These are phyloP conservation scores for Philotrypesis tridentata DNA, from an alignment of 1,140 invertebrate species.

Conservation along the genomic window DNA sequence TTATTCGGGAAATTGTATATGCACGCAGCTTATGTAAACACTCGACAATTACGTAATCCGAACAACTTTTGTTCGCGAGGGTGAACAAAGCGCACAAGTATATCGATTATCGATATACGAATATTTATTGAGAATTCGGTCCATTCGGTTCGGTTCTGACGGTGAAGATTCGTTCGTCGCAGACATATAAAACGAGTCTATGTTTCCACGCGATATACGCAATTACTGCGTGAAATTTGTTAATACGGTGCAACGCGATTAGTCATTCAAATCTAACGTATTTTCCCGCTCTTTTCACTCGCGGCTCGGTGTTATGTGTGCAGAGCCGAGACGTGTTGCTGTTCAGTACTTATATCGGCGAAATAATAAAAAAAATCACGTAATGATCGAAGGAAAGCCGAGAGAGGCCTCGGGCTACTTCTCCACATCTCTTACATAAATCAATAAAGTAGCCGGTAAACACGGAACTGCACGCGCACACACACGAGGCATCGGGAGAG, in stretches of 20 bases:
- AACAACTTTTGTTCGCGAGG: not conserved
- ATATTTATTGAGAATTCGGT: too few relatives aligned
- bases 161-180: too few relatives aligned
- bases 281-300: slow-evolving; percentile 5
- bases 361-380: slow-evolving; percentile 6
- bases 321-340: not conserved
- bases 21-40: not conserved
- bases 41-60: not conserved
- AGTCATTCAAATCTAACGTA: not conserved
- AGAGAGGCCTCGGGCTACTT: not conserved
- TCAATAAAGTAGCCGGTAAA: not conserved
- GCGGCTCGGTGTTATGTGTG: not conserved
- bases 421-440: not conserved
- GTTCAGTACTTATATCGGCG: too few relatives aligned
- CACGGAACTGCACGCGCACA: not conserved
- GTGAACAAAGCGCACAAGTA: too few relatives aligned
- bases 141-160: too few relatives aligned
- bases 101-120: too few relatives aligned
- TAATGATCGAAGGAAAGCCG: not conserved
- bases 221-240: too few relatives aligned
- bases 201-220: too few relatives aligned
- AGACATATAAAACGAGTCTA: too few relatives aligned
- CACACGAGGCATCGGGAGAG: too few relatives aligned
- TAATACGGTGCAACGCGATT: not conserved
- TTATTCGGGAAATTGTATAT: not conserved